phyloP scores from a whole-genome alignment of 2,888 invertebrate species.

The Cryptocheilus praepositus region DNA sequence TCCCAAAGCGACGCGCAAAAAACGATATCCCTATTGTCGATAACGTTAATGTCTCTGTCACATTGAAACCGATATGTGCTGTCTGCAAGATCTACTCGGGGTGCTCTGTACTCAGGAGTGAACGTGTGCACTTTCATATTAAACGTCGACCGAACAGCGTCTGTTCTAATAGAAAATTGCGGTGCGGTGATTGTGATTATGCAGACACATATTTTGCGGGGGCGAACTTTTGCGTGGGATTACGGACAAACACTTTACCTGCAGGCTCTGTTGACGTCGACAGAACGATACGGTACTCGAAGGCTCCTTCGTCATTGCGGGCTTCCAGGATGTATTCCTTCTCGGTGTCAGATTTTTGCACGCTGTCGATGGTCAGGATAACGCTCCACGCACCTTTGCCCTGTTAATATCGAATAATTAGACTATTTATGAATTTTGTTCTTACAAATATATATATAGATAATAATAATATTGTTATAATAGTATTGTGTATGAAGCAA shows the following conservation, averaged over 20 bases:
- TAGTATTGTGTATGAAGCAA: too few species aligned
- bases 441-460: too few species aligned
- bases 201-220: not conserved
- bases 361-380: slow-evolving; percentile 80
- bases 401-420: slow-evolving; percentile 72
- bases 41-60: too few species aligned
- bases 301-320: slow-evolving; percentile 81
- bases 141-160: slow-evolving; percentile 2
- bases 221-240: not conserved
- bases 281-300: slow-evolving; percentile 81
- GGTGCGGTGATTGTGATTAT: not conserved
- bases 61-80: too few species aligned
- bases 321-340: slow-evolving; percentile 82
- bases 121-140: not conserved
- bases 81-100: too few species aligned
- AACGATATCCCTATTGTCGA: too few species aligned
- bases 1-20: too few species aligned
- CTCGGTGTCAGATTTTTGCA: slow-evolving; percentile 86
- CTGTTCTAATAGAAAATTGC: not conserved
- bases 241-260: slow-evolving; percentile 72
- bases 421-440: too few species aligned
- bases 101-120: too few species aligned
- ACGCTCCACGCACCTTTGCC: slow-evolving; percentile 83
- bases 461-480: too few species aligned
- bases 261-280: slow-evolving; percentile 81